Evolutionary conservation across 1,140 invertebrate species (phyloP).

Genomic region (Conopomorpha cramerella): DNA sequence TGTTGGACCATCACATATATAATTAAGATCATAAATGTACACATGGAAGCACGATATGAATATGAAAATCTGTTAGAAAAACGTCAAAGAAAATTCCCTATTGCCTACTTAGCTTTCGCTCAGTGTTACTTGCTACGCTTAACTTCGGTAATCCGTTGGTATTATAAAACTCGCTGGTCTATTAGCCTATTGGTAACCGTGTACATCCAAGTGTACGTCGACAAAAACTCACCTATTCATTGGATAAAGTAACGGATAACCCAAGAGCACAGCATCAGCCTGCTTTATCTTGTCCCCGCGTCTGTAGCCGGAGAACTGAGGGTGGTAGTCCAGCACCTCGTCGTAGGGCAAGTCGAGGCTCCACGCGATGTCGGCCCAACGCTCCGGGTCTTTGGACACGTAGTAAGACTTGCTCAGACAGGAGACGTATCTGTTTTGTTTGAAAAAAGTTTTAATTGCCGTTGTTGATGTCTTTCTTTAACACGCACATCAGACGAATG

Average conservation of each 20-base stretch:
- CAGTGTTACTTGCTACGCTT: no score
- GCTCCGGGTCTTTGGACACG: constrained; percentile 25
- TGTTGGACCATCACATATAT: no score
- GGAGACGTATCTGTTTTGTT: constrained; percentile 36
- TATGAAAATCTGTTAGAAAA: no score
- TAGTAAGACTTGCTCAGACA: constrained; percentile 49
- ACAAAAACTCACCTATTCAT: constrained; percentile 35
- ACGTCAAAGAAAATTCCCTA: not conserved
- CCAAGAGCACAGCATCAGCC: constrained; percentile 60
- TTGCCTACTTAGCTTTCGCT: no score
- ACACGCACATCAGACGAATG: no score
- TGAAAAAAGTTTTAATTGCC: no score
- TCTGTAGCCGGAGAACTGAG: constrained; percentile 55
- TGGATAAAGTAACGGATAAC: constrained; percentile 59
- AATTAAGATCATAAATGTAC: no score
- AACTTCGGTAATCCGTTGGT: no score
- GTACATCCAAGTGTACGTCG: not conserved
- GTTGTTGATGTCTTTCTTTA: no score
- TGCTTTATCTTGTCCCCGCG: constrained; percentile 56
- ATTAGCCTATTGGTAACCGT: no score
- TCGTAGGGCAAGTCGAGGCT: constrained; percentile 55
- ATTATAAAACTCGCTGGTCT: no score
- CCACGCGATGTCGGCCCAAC: constrained; percentile 55
- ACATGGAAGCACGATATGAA: no score
- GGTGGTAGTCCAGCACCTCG: constrained; percentile 52